Conservation (phyloP, 2,888 invertebrate genomes). For the Dendrolimus pini region DNA sequence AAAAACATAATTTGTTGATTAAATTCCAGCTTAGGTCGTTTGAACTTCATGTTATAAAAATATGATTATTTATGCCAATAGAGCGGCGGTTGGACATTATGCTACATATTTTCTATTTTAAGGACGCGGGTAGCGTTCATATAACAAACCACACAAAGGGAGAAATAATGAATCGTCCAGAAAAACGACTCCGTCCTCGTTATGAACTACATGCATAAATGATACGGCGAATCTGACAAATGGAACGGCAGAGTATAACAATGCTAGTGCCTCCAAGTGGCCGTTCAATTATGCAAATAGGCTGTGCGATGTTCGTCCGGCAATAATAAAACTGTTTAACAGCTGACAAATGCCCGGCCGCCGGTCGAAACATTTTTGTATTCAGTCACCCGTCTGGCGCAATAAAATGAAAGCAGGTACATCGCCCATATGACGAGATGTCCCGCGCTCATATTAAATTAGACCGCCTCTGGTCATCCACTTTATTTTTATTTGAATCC, state of each 20-base stretch:
- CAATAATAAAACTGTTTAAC: conserved; percentile 76
- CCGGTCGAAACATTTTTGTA: conserved; percentile 54
- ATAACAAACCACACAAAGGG: conserved; percentile 65
- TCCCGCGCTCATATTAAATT: conserved; percentile 70
- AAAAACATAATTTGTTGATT: conserved; percentile 35
- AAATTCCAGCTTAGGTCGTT: conserved; percentile 60
- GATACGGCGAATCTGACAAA: conserved; percentile 75
- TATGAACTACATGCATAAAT: conserved; percentile 73
- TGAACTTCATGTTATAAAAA: conserved; percentile 58
- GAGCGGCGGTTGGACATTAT: conserved; percentile 42
- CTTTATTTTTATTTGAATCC: conserved; percentile 74
- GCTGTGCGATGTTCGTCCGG: conserved; percentile 63
- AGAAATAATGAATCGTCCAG: conserved; percentile 70
- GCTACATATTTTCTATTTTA: conserved; percentile 51
- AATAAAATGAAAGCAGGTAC: conserved; percentile 66
- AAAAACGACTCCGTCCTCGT: conserved; percentile 66
- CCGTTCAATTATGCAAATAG: conserved; percentile 78
- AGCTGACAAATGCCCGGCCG: conserved; percentile 61
- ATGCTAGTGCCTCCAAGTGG: conserved; percentile 72
- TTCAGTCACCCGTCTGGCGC: conserved; percentile 54
- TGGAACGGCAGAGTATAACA: conserved; percentile 74
- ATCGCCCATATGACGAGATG: conserved; percentile 58
- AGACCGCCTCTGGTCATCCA: conserved; percentile 63
- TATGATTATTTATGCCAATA: conserved; percentile 56
- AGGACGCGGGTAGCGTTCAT: conserved; percentile 45